phyloP scores from a whole-genome alignment of 2,888 invertebrate species.

The Perizoma flavofasciatum region DNA sequence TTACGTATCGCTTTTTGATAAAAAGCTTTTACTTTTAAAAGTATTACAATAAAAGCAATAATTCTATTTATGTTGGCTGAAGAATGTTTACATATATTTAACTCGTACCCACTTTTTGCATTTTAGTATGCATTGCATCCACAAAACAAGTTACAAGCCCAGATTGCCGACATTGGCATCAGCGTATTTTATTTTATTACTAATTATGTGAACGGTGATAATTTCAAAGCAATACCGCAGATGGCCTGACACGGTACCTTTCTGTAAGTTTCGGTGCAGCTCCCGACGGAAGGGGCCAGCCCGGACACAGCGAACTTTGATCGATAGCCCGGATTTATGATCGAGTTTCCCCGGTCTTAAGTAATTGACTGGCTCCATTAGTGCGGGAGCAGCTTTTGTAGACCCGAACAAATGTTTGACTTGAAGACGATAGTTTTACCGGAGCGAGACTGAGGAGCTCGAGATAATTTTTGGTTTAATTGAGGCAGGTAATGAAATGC shows the following conservation, averaged over 20 bases:
- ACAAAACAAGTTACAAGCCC: too few relatives aligned
- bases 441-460: neutral
- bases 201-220: too few relatives aligned
- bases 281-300: slow-evolving; percentile 35
- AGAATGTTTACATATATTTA: too few relatives aligned
- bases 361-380: slow-evolving; percentile 82
- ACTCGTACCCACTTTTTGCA: too few relatives aligned
- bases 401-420: slow-evolving; percentile 46
- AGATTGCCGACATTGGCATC: too few relatives aligned
- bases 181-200: too few relatives aligned
- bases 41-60: too few relatives aligned
- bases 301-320: slow-evolving; percentile 72
- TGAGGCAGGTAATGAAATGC: neutral
- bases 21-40: neutral
- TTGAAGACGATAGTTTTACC: slow-evolving; percentile 26
- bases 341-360: slow-evolving; percentile 76
- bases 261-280: slow-evolving; percentile 21
- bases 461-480: neutral
- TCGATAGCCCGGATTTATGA: slow-evolving; percentile 79
- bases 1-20: neutral
- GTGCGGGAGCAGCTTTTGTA: slow-evolving; percentile 50
- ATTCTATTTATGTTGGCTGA: neutral
- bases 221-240: too few relatives aligned
- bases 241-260: too few relatives aligned
- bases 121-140: too few relatives aligned